Percentiles rank a stretch among this genome's conserved stretches.
Evolutionary conservation across 1,140 invertebrate species (phyloP).

Genomic region (Drosophila cardini): DNA sequence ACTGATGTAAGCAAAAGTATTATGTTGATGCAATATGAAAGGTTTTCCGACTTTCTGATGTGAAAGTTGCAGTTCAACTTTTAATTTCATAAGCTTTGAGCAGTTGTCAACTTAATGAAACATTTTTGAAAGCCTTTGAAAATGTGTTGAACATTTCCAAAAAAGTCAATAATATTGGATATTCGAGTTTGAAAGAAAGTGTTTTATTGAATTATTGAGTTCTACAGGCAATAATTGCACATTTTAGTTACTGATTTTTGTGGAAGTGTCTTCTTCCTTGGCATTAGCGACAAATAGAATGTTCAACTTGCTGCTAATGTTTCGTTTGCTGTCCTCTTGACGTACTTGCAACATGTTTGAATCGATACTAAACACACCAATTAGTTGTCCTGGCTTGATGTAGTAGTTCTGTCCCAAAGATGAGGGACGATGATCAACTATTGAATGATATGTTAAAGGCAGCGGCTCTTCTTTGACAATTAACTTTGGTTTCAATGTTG

Average conservation of each 20-base stretch:
- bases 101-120: no score
- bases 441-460: conserved; percentile 54
- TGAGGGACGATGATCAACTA: conserved; percentile 63
- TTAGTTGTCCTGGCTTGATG: conserved; percentile 66
- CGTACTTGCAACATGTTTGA: conserved; percentile 53
- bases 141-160: no score
- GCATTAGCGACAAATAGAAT: conserved; percentile 64
- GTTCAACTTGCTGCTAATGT: conserved; percentile 65
- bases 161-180: neutral
- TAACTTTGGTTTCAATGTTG: conserved; percentile 34
- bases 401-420: conserved; percentile 66
- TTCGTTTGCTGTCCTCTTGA: conserved; percentile 33
- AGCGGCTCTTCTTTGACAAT: conserved; percentile 34
- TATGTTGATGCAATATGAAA: no score
- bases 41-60: no score
- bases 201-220: neutral
- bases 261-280: conserved; percentile 11
- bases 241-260: conserved; percentile 11
- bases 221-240: neutral
- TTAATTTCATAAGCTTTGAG: no score
- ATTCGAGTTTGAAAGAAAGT: neutral
- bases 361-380: conserved; percentile 55
- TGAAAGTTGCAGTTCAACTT: no score
- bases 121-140: no score
- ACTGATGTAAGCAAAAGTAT: no score